phyloP scores from a whole-genome alignment of 1,140 invertebrate species.

The Antheraea pernyi region DNA sequence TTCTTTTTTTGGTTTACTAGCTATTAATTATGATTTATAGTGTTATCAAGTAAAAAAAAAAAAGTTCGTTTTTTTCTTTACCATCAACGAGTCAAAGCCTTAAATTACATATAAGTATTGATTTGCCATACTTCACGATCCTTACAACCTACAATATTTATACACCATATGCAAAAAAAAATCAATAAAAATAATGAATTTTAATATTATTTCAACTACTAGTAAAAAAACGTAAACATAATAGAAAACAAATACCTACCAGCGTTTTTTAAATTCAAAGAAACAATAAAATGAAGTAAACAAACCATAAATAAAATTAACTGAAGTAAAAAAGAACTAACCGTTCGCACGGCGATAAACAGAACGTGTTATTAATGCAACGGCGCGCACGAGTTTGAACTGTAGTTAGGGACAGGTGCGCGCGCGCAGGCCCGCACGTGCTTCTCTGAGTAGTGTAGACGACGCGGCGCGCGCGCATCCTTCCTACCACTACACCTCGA shows the following conservation, averaged over 20 bases:
- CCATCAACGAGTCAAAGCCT: too few relatives aligned
- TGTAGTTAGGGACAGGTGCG: conserved; percentile 26
- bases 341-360: conserved; percentile 9
- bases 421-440: conserved; percentile 26
- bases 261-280: not conserved
- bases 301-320: conserved; percentile 1
- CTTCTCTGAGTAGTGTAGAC: conserved; percentile 27
- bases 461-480: conserved; percentile 27
- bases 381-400: not conserved
- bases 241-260: not conserved
- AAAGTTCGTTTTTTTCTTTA: too few relatives aligned
- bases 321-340: conserved; percentile 19
- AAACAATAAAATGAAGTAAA: conserved; percentile 5
- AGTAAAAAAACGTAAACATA: too few relatives aligned
- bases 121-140: too few relatives aligned
- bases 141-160: too few relatives aligned
- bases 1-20: too few relatives aligned
- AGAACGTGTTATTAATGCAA: not conserved
- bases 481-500: not conserved
- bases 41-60: too few relatives aligned
- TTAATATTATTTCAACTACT: too few relatives aligned
- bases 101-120: too few relatives aligned
- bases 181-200: too few relatives aligned
- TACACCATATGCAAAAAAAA: too few relatives aligned
- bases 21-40: too few relatives aligned